These are phyloP conservation scores for Pseudobourletiella spinata DNA, from an alignment of 1,140 invertebrate genomes.

Conservation along the genomic window DNA sequence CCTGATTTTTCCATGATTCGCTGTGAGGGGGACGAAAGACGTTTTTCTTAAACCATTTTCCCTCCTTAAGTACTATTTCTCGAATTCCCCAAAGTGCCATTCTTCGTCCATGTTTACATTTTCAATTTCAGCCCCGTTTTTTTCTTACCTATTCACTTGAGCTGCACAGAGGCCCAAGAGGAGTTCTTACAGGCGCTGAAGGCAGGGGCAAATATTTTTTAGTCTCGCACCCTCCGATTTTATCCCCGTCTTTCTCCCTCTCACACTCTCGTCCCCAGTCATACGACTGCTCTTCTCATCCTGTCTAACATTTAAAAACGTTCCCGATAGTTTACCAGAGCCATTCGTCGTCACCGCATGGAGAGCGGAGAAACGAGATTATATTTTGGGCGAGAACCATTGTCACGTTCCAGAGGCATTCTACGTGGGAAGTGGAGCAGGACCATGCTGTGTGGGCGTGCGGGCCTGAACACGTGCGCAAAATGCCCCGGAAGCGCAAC, in stretches of 20 bases:
- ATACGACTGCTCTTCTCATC: too few relatives aligned
- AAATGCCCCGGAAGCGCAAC: too few relatives aligned
- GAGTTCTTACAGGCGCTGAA: not conserved
- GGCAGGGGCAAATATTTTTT: not conserved
- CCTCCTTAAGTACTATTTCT: slow-evolving; percentile 26
- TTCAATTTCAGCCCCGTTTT: slow-evolving; percentile 32
- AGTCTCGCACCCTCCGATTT: not conserved
- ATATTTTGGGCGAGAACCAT: too few relatives aligned
- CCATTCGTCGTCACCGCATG: too few relatives aligned
- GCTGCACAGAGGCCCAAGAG: not conserved
- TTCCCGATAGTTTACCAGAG: too few relatives aligned
- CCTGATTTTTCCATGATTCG: slow-evolving; percentile 3
- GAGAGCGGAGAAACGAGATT: too few relatives aligned
- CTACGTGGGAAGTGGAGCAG: too few relatives aligned
- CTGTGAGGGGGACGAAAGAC: slow-evolving; percentile 2
- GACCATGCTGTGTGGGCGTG: too few relatives aligned
- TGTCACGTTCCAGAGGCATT: too few relatives aligned
- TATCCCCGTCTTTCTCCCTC: not conserved
- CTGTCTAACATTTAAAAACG: too few relatives aligned
- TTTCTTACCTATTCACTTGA: slow-evolving; percentile 9
- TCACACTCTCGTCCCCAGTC: too few relatives aligned
- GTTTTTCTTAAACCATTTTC: slow-evolving; percentile 21
- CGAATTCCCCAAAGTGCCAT: slow-evolving; percentile 35
- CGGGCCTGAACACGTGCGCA: too few relatives aligned
- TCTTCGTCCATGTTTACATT: slow-evolving; percentile 33